Evolutionary conservation across 2,888 invertebrate species (phyloP).

Genomic region (Drosophila differens): DNA sequence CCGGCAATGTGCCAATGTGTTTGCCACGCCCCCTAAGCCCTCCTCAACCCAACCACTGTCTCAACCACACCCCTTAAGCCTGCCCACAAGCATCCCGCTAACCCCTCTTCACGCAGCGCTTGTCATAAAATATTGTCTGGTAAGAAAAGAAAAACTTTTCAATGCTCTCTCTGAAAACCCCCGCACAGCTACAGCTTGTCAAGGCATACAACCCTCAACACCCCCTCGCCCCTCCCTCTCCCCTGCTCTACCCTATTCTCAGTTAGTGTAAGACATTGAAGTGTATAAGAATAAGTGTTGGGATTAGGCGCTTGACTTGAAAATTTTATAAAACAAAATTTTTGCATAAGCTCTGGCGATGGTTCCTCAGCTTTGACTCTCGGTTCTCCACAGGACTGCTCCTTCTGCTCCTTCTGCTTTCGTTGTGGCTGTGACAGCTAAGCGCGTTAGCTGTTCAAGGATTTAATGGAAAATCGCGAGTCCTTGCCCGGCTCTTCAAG

Average conservation of each 20-base stretch:
- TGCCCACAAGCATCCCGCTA: neutral
- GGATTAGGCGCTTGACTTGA: conserved; percentile 81
- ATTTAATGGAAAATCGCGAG: conserved; percentile 77
- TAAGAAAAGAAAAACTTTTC: conserved; percentile 77
- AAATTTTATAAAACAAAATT: conserved; percentile 81
- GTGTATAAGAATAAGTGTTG: conserved; percentile 81
- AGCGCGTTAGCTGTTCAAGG: conserved; percentile 80
- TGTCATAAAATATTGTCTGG: conserved; percentile 82
- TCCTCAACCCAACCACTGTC: conserved; percentile 23
- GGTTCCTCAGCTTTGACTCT: conserved; percentile 22
- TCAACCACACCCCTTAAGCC: conserved; percentile 6
- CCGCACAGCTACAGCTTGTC: conserved; percentile 8
- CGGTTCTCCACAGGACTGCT: conserved; percentile 10
- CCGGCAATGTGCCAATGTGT: conserved; percentile 77
- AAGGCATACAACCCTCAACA: neutral
- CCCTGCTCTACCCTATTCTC: conserved; percentile 6
- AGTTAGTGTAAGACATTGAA: conserved; percentile 77
- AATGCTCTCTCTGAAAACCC: conserved; percentile 44
- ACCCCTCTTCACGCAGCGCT: conserved; percentile 39
- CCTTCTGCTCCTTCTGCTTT: conserved; percentile 1
- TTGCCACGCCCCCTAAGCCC: conserved; percentile 53
- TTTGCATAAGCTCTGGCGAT: conserved; percentile 77
- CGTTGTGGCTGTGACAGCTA: conserved; percentile 62
- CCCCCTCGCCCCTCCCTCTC: neutral
- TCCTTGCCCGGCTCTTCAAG: conserved; percentile 35